Evolutionary conservation across 2,113 vertebrate genomes (phyloP).

Genomic region (Ranitomeya imitator): DNA sequence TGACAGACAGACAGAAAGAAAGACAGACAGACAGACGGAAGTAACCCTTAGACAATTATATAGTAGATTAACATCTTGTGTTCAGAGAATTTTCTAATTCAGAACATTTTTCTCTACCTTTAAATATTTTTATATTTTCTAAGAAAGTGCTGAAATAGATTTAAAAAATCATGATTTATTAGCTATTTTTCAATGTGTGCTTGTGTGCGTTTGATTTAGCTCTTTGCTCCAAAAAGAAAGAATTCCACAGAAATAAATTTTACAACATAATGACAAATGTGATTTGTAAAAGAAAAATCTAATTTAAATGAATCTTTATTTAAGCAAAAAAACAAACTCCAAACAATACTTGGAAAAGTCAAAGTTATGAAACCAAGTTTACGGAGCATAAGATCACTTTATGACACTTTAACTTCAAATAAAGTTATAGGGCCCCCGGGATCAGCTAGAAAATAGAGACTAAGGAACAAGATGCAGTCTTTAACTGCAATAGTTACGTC

Average conservation of each 20-base stretch:
- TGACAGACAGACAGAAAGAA: too few relatives aligned
- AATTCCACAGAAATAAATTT: background rate
- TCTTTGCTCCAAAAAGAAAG: background rate
- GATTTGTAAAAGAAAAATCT: background rate
- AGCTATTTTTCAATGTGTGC: too few relatives aligned
- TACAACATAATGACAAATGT: background rate
- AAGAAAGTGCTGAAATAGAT: background rate
- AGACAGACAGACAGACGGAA: too few relatives aligned
- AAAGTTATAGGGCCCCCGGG: constrained; percentile 7
- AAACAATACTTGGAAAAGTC: constrained; percentile 3
- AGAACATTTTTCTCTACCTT: background rate
- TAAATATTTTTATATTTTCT: background rate
- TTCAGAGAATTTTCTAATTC: background rate
- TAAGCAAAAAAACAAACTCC: background rate
- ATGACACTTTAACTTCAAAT: background rate
- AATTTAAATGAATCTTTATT: background rate
- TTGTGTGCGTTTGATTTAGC: too few relatives aligned
- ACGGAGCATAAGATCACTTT: background rate
- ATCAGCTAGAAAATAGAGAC: background rate
- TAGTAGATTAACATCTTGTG: background rate
- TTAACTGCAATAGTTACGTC: background rate
- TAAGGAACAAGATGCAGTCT: background rate
- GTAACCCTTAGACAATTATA: too few relatives aligned
- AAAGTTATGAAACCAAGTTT: background rate
- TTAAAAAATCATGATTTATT: background rate